Evolutionary conservation across 2,797 vertebrate species (phyloP).

Genomic region (Gambelia wislizenii): DNA sequence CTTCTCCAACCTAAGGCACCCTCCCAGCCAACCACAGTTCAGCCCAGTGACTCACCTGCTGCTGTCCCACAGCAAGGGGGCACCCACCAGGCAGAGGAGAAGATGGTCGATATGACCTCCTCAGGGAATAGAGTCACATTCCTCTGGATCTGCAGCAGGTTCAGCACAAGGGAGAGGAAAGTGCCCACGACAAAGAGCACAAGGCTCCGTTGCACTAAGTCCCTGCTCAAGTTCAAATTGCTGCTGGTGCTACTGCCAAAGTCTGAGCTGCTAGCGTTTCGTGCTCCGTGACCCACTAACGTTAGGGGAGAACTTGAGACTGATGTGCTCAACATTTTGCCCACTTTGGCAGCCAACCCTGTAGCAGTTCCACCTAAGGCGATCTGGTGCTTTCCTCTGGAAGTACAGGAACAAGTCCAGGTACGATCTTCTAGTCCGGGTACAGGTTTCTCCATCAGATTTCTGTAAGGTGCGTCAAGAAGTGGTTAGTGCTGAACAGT

Average conservation of each 20-base stretch:
- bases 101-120: conserved; percentile 92
- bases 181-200: conserved; percentile 95
- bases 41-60: conserved; percentile 86
- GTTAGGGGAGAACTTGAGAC: conserved; percentile 49
- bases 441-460: conserved; percentile 76
- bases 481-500: not conserved
- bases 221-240: conserved; percentile 80
- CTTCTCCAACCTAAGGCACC: not conserved
- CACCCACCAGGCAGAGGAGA: conserved; percentile 98
- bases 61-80: conserved; percentile 96
- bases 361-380: conserved; percentile 55
- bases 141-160: conserved; percentile 94
- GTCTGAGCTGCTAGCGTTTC: not conserved
- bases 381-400: conserved; percentile 56
- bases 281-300: conserved; percentile 21
- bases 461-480: conserved; percentile 24
- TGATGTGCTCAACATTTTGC: conserved; percentile 80
- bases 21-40: not conserved
- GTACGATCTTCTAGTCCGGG: conserved; percentile 88
- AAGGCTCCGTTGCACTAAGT: conserved; percentile 89
- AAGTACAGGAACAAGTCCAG: conserved; percentile 87
- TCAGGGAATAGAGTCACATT: conserved; percentile 95
- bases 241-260: not conserved
- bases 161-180: conserved; percentile 94
- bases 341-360: conserved; percentile 77